phyloP scores from a whole-genome alignment of 2,888 invertebrate species.

The Taphrorychus bicolor region DNA sequence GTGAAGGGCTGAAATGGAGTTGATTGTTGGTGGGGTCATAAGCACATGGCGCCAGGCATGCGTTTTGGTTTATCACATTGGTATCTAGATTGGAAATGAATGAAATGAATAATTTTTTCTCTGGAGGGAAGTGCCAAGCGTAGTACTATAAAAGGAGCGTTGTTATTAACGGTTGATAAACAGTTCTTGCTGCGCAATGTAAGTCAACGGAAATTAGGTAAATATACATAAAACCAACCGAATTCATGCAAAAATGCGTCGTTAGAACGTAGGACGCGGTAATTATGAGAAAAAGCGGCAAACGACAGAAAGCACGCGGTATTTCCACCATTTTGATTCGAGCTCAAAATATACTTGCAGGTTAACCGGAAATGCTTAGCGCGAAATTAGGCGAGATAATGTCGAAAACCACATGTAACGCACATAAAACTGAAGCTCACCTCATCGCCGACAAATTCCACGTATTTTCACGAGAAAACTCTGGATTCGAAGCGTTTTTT shows the following conservation, averaged over 20 bases:
- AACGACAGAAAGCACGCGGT: constrained; percentile 57
- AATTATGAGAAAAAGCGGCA: constrained; percentile 50
- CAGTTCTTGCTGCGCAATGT: constrained; percentile 9
- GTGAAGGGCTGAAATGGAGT: background rate
- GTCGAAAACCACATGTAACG: constrained; percentile 44
- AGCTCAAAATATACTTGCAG: constrained; percentile 57
- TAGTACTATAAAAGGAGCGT: background rate
- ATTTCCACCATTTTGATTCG: constrained; percentile 60
- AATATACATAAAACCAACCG: background rate
- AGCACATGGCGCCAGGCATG: background rate
- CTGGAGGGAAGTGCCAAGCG: background rate
- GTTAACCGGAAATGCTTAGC: constrained; percentile 59
- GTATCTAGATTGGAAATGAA: background rate
- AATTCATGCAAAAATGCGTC: background rate
- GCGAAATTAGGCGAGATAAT: constrained; percentile 38
- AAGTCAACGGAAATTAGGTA: background rate
- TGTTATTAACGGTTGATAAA: background rate
- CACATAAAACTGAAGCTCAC: constrained; percentile 41
- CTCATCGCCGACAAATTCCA: constrained; percentile 41
- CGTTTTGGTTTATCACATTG: background rate
- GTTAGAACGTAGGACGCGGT: constrained; percentile 1
- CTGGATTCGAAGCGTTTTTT: constrained; percentile 42
- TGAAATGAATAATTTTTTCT: background rate
- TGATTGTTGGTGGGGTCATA: background rate
- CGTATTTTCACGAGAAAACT: constrained; percentile 11